A percentile compares a stretch with the other conserved stretches of the same genome.
Evolutionary conservation across 2,113 vertebrate genomes (phyloP).

Genomic region (Eidolon helvum): DNA sequence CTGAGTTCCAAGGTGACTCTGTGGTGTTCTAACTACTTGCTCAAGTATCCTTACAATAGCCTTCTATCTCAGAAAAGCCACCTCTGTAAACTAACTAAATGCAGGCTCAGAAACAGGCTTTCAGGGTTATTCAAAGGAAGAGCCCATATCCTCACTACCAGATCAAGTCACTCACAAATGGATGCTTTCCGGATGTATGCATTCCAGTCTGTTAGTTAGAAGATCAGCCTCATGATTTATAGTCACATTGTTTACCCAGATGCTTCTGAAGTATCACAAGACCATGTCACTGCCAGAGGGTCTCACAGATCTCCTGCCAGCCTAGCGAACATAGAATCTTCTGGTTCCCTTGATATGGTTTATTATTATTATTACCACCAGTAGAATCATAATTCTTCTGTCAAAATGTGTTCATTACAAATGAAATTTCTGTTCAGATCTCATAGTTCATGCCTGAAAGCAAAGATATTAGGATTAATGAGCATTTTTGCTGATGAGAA

Average conservation of each 20-base stretch:
- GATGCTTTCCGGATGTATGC: neutral
- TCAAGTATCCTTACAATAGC: neutral
- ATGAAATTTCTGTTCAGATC: constrained; percentile 76
- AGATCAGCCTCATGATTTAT: neutral
- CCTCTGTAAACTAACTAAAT: neutral
- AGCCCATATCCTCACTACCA: neutral
- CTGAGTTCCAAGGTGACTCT: neutral
- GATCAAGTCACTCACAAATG: neutral
- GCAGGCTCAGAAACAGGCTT: neutral
- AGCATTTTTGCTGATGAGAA: constrained; percentile 74
- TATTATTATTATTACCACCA: constrained; percentile 63
- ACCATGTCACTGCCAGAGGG: neutral
- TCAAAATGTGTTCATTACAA: constrained; percentile 75
- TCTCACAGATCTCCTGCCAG: neutral
- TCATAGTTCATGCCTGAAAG: constrained; percentile 74
- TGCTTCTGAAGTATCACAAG: neutral
- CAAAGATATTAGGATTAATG: constrained; percentile 76
- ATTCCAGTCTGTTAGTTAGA: neutral
- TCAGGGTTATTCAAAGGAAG: neutral
- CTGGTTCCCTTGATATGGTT: constrained; percentile 22
- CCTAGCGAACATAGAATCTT: neutral
- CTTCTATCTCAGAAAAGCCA: neutral
- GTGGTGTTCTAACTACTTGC: neutral
- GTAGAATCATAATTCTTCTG: constrained; percentile 68
- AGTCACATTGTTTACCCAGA: neutral